Evolutionary conservation across 2,888 invertebrate species (phyloP).

Genomic region (Apamea anceps): DNA sequence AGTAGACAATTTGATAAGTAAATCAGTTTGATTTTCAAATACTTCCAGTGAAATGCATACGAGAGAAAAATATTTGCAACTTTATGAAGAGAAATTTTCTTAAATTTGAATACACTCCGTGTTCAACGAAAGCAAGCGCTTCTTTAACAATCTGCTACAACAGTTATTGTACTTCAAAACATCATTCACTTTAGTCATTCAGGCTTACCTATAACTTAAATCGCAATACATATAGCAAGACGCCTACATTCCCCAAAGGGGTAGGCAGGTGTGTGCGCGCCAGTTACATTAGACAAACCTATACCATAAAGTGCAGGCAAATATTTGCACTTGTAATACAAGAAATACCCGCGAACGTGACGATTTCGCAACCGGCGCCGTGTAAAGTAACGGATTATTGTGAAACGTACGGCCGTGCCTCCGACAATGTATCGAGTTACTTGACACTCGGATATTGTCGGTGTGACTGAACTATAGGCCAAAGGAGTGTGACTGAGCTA

Average conservation of each 20-base stretch:
- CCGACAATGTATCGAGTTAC: conserved; percentile 45
- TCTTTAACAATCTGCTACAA: no score
- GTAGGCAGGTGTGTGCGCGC: neutral
- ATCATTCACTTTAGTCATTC: neutral
- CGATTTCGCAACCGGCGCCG: conserved; percentile 39
- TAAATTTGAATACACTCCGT: neutral
- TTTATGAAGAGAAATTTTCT: neutral
- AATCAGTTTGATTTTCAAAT: neutral
- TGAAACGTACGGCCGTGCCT: conserved; percentile 36
- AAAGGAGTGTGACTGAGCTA: conserved; percentile 2
- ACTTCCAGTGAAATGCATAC: neutral
- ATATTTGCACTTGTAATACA: conserved; percentile 24
- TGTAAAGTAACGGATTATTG: conserved; percentile 52
- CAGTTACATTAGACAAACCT: neutral
- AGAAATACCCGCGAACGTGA: conserved; percentile 32
- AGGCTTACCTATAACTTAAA: neutral
- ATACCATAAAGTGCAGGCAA: conserved; percentile 16
- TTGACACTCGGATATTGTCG: conserved; percentile 8
- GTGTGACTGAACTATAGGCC: conserved; percentile 20
- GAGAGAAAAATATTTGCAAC: neutral
- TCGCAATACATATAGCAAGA: neutral
- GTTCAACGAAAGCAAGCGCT: neutral
- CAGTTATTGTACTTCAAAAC: neutral
- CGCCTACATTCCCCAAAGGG: no score
- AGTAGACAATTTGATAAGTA: neutral